Evolutionary conservation across 2,888 invertebrate genomes (phyloP), one percentile per base, ranked within the genome.

Genomic region (Plutella xylostella): DNA sequence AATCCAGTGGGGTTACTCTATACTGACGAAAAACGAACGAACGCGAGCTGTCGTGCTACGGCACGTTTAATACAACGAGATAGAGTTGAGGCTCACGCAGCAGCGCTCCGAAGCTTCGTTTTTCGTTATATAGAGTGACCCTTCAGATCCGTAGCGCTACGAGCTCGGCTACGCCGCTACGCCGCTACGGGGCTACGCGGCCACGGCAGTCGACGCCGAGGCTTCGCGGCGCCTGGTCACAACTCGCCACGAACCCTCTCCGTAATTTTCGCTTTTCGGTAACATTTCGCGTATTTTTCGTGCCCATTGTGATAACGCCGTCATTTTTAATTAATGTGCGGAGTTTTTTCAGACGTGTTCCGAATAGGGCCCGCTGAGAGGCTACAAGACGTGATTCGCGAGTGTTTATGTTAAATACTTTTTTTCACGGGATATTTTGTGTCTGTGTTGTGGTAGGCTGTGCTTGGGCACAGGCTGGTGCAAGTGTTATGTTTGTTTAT

Each of bases 151-250:
- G 51, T 42, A 31, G 47, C n/a, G n/a, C 40, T 63, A 66, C 66
- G 39, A 68, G 65, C 64, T 52, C 58, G 61, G 61, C 59, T 66
- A 68, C 71, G 73, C 72, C 51, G 47, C 58, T 56, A 57, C 54
- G 67, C 37, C 53, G 71, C 72, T 70, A 76, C 73, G 63, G 60
- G 72, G 72, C 79, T 78, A 79, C 79, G 78, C 79, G 66, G 75
- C 79, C 57, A 64, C 76, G 79, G 78, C 79, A 67, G 65, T 61
- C 61, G 68, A 67, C 65, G 71, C 60, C 60, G 60, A 56, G 68
- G 61, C 52, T 52, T 61, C 65, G 74, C 74, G 74, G 73, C 74
- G 73, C 76, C 80, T 49, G 41, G 38, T 22, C 20, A n/a, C 28
- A n/a, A n/a, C 4, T n/a, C n/a, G 37, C 37, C 14, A 37, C 35